Evolutionary conservation across 2,113 vertebrate genomes (phyloP).

Genomic region (Sinocyclocheilus anshuiensis): DNA sequence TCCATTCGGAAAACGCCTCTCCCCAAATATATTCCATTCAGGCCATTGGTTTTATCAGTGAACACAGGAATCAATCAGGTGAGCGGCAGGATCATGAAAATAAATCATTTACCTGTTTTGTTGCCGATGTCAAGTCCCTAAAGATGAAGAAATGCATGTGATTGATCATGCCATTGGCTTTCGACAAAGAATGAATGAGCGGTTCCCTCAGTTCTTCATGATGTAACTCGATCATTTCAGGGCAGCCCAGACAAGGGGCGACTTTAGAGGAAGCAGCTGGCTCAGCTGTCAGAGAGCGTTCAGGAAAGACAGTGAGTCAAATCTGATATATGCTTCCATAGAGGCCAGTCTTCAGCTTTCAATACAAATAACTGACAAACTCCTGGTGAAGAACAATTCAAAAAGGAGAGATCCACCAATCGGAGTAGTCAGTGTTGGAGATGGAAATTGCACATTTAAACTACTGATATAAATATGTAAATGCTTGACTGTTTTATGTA

Average conservation of each 20-base stretch:
- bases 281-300: conserved; percentile 60
- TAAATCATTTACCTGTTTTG: conserved; percentile 77
- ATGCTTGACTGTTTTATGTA: too few relatives aligned
- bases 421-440: not conserved
- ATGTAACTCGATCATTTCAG: conserved; percentile 58
- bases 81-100: not conserved
- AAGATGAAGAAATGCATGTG: conserved; percentile 75
- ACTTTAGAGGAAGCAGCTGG: conserved; percentile 22
- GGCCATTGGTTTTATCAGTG: not conserved
- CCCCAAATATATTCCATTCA: not conserved
- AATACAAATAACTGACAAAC: too few relatives aligned
- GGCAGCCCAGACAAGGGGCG: conserved; percentile 78
- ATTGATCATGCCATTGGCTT: conserved; percentile 74
- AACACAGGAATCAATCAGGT: not conserved
- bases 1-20: not conserved
- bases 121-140: conserved; percentile 66
- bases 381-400: too few relatives aligned
- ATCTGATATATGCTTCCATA: not conserved
- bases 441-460: not conserved
- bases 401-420: not conserved
- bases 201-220: conserved; percentile 72
- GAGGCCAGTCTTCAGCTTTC: not conserved
- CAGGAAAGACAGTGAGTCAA: not conserved
- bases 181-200: conserved; percentile 67
- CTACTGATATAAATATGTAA: too few relatives aligned